Percentiles rank a stretch among this genome's conserved stretches.
Evolutionary conservation across 2,888 invertebrate species (phyloP).

Genomic region (Alcis repandata): DNA sequence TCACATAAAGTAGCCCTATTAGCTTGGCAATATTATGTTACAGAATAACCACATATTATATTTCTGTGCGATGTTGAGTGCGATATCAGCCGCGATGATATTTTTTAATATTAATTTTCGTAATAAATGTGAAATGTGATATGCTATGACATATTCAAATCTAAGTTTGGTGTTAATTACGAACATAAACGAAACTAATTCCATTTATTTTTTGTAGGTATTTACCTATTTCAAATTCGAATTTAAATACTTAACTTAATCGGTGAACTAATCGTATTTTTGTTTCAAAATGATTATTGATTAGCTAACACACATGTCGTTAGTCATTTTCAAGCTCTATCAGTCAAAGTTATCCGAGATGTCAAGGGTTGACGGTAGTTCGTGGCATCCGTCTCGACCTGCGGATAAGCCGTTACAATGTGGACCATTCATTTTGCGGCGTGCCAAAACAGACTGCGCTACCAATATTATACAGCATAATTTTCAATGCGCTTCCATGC

Average conservation of each 20-base stretch:
- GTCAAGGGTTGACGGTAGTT: slow-evolving; percentile 84
- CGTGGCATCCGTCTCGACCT: slow-evolving; percentile 77
- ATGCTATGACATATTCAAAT: slow-evolving; percentile 53
- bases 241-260: background rate
- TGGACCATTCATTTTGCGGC: slow-evolving; percentile 45
- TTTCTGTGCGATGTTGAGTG: slow-evolving; percentile 56
- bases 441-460: slow-evolving; percentile 55
- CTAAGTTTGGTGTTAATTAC: slow-evolving; percentile 51
- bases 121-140: slow-evolving; percentile 60
- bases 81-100: slow-evolving; percentile 46
- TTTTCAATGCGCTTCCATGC: slow-evolving; percentile 52
- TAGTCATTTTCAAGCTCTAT: slow-evolving; percentile 77
- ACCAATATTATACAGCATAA: slow-evolving; percentile 49
- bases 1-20: slow-evolving; percentile 62
- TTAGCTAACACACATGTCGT: slow-evolving; percentile 65
- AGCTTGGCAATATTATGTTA: slow-evolving; percentile 63
- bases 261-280: background rate
- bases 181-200: slow-evolving; percentile 44
- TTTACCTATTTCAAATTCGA: background rate
- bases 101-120: slow-evolving; percentile 58
- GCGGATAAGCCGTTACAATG: slow-evolving; percentile 70
- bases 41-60: slow-evolving; percentile 60
- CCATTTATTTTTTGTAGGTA: background rate
- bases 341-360: slow-evolving; percentile 79
- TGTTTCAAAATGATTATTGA: slow-evolving; percentile 45